Evolutionary conservation across 2,113 vertebrate species (phyloP), one percentile per base, ranked within the genome.

Genomic region (Morone saxatilis): DNA sequence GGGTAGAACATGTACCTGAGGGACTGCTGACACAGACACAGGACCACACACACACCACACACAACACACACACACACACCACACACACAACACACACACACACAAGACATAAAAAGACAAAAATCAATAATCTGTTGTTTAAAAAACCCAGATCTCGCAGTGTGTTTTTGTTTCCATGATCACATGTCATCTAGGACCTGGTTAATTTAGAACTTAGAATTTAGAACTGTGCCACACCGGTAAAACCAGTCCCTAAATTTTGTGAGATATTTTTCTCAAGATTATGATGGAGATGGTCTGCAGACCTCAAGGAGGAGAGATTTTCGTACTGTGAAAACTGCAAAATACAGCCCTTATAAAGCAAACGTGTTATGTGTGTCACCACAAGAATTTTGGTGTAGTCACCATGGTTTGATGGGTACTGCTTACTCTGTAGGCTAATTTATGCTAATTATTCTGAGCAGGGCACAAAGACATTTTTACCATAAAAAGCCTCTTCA

Each of bases 11-110:
- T 11, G 56, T 20, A 72, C 60, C 74, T 54, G 38, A 76, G 71
- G 70, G 80, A 80, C 62, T 60, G 63, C 74, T 69, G 53, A 66
- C 56, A 81, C 16, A 63, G 63, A 4, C 67, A 51, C 75, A 70
- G n/a, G n/a, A n/a, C n/a, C 9, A 47, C 40, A 41, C 48, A 62
- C 54, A 71, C 43, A 22, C 17, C 16, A 50, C 5, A 50, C 51
- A 76, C 20, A 70, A 47, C 54, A 70, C 47, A 65, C 54, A 81
- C 14, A 63, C 41, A 1, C 14, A 1, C 14, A 70, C 7, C 9
- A 47, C 40, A 41, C 48, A 65, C 57, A 71, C 45, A 31, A 53
- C 54, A 77, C n/a, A 65, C 13, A 48, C 56, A 71, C 41, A 1
- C 14, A 1, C 14, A 7, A 40, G 17, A 63, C 75, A 75, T 16